These are phyloP conservation scores for Papilio xuthus DNA, from an alignment of 1,140 invertebrate genomes.

Conservation along the genomic window DNA sequence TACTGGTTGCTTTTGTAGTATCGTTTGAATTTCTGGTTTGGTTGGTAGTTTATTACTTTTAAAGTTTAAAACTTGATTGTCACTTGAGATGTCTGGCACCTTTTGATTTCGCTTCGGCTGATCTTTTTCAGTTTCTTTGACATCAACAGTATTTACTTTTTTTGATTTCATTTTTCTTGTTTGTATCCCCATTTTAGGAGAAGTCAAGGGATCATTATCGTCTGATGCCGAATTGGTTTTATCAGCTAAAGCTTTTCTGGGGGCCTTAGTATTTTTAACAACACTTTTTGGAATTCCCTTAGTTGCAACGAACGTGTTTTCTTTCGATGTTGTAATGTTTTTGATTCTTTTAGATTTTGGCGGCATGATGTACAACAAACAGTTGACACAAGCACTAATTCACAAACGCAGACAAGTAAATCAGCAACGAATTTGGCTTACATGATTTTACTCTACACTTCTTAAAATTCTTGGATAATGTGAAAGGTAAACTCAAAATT, in stretches of 20 bases:
- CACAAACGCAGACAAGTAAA: background rate
- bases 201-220: slow-evolving; percentile 56
- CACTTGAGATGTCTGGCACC: background rate
- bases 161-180: slow-evolving; percentile 38
- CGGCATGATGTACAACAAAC: slow-evolving; percentile 59
- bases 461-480: background rate
- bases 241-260: slow-evolving; percentile 64
- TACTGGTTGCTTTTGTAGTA: background rate
- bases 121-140: slow-evolving; percentile 34
- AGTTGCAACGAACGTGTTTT: slow-evolving; percentile 54
- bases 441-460: background rate
- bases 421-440: background rate
- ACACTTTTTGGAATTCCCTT: slow-evolving; percentile 46
- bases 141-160: slow-evolving; percentile 5
- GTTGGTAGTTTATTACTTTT: slow-evolving; percentile 12
- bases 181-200: slow-evolving; percentile 39
- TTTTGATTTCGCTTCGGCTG: background rate
- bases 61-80: slow-evolving; percentile 23
- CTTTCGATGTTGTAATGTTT: slow-evolving; percentile 59
- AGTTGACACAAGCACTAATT: slow-evolving; percentile 10
- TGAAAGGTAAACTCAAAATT: background rate
- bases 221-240: slow-evolving; percentile 75
- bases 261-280: slow-evolving; percentile 45
- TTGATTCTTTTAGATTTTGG: slow-evolving; percentile 60
- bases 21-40: background rate